Evolutionary conservation across 2,888 invertebrate species (phyloP).

Genomic region (Blastobasis lacticolella): DNA sequence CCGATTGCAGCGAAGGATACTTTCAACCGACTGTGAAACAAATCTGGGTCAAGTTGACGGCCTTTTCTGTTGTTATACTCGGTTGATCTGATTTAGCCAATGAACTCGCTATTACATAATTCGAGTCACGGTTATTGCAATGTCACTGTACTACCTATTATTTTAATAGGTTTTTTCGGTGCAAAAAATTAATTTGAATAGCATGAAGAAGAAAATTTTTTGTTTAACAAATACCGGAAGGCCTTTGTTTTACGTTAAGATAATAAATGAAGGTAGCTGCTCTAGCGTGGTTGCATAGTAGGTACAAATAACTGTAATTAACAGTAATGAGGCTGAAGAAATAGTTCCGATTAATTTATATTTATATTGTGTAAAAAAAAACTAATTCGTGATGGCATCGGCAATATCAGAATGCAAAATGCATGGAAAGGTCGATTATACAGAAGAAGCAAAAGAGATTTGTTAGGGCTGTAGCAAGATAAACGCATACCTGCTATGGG

Average conservation of each 20-base stretch:
- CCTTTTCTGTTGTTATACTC: conserved; percentile 56
- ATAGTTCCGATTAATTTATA: too few species aligned
- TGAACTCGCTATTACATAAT: conserved; percentile 30
- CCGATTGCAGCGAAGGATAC: conserved; percentile 9
- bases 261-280: too few species aligned
- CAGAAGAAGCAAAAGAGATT: too few species aligned
- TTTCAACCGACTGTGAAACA: conserved; percentile 46
- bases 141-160: conserved; percentile 4
- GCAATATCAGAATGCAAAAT: too few species aligned
- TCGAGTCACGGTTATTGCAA: conserved; percentile 5
- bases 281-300: too few species aligned
- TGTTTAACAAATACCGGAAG: conserved; percentile 3
- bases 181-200: conserved; percentile 4
- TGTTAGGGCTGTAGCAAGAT: too few species aligned
- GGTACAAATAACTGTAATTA: too few species aligned
- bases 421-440: too few species aligned
- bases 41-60: conserved; percentile 63
- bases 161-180: conserved; percentile 5
- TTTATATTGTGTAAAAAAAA: too few species aligned
- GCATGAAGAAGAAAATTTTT: conserved; percentile 2
- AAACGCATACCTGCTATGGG: too few species aligned
- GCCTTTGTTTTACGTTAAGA: conserved; percentile 1
- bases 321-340: too few species aligned
- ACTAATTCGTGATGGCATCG: too few species aligned
- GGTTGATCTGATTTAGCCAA: conserved; percentile 49